Conservation (phyloP, 2,888 invertebrate species). For the Sclerodermus sp. region DNA sequence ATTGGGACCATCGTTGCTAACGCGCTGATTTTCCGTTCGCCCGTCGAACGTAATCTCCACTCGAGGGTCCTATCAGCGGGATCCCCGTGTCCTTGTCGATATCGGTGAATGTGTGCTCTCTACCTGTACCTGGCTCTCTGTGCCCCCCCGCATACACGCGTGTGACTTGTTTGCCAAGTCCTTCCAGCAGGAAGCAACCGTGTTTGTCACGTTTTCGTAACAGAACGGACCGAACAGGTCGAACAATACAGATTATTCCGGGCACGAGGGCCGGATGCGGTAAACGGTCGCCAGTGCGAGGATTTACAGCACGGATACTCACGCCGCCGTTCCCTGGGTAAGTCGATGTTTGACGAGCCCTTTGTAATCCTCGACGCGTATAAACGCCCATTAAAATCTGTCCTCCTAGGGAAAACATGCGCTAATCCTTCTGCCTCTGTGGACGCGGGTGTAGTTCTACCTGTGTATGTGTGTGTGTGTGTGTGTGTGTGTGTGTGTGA, state of each 20-base stretch:
- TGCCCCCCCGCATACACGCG: conserved; percentile 4
- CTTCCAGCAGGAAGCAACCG: conserved; percentile 10
- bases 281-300: conserved; percentile 8
- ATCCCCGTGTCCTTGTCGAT: too few relatives aligned
- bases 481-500: too few relatives aligned
- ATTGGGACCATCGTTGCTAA: too few relatives aligned
- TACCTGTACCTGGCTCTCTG: too few relatives aligned
- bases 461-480: too few relatives aligned
- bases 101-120: too few relatives aligned
- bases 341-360: conserved; percentile 17
- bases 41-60: too few relatives aligned
- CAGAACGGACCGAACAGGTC: conserved; percentile 16
- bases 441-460: too few relatives aligned
- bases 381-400: background rate
- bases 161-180: conserved; percentile 12
- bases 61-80: too few relatives aligned
- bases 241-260: conserved; percentile 21
- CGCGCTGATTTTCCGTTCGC: too few relatives aligned
- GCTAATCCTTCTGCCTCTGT: too few relatives aligned
- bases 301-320: conserved; percentile 10
- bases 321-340: conserved; percentile 12
- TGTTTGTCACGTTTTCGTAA: conserved; percentile 17
- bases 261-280: conserved; percentile 17
- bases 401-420: too few relatives aligned
- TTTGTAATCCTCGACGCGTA: conserved; percentile 1